Base-by-base conservation (phyloP, 30 jellyfish, hydroid and myxozoan genomes). In the Nemopilema nomurai region DNA sequence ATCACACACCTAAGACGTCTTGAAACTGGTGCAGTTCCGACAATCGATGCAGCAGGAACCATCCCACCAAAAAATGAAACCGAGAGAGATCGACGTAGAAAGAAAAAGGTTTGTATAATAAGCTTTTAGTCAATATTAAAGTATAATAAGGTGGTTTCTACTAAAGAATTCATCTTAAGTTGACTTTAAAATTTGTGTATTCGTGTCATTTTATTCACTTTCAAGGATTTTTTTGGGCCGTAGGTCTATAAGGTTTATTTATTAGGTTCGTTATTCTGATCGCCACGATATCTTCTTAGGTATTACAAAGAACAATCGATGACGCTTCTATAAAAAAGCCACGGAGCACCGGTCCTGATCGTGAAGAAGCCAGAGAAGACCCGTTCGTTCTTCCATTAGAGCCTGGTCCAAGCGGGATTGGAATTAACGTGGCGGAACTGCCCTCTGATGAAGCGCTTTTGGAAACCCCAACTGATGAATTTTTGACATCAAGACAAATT, bases 271-370 rank as follows among this genome's bases (percentile, higher is more conserved):
- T 27, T 17, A 67, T 1, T 17, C 78, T 41, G 16, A 1, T 67
- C 26, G 78, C 49, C 78, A 67, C 78, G 78, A 1, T 41, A 1
- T 67, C 76, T 66, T 66, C 23, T 66, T 16, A 66, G 76, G 76
- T 22, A 66, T 24, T 66, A 66, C 17, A 28, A 66, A 24, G 23
- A 28, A 66, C 23, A 22, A 66, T 66, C 29, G 76, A 66, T 9
- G 76, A 22, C 23, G 76, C 17, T 20, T 20, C 78, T 29, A 67
- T 67, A 67, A 67, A 67, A 67, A 1, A 67, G 52, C 78, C 78
- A 67, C 78, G 49, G 49, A 67, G 18, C 66, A 67, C 78, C 78
- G 78, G 78, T 18, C 78, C 78, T 67, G 78, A 67, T 41, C 78
- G 41, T 1, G 49, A 67, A 67, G 78, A 1, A 67, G 78, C 21